Percentiles rank a stretch among this genome's conserved stretches.
phyloP scores from a whole-genome alignment of 2,797 vertebrate genomes.

The Scomberomorus guttatus region DNA sequence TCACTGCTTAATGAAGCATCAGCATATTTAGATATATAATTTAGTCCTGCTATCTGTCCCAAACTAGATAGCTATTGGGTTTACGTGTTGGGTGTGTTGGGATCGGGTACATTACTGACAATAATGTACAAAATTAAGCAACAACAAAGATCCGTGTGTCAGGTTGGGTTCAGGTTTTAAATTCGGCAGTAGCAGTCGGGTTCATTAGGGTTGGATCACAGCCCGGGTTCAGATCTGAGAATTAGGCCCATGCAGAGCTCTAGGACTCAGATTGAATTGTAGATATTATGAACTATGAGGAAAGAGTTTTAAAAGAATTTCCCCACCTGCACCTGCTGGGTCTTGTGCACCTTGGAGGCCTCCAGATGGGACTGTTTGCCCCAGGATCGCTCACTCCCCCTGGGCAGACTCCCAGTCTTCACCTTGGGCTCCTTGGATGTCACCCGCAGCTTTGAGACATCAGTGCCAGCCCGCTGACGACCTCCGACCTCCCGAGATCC shows the following conservation, averaged over 20 bases:
- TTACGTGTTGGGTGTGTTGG: no score
- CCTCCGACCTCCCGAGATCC: constrained; percentile 57
- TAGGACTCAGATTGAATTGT: no score
- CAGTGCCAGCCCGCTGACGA: constrained; percentile 88
- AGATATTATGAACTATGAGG: not conserved
- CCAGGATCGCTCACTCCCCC: constrained; percentile 82
- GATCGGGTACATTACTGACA: no score
- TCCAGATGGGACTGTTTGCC: constrained; percentile 74
- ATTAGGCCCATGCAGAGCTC: no score
- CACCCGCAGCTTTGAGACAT: constrained; percentile 76
- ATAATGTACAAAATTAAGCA: not conserved
- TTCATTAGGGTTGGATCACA: no score
- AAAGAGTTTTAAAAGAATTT: not conserved
- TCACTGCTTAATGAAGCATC: no score
- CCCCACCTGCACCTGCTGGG: constrained; percentile 76
- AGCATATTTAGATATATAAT: no score
- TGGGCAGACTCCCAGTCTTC: constrained; percentile 85
- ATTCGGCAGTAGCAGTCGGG: no score
- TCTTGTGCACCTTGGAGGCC: constrained; percentile 63
- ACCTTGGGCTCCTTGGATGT: constrained; percentile 73
- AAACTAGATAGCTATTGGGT: no score
- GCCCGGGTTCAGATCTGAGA: no score
- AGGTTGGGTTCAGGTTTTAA: no score
- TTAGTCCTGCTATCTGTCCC: no score
- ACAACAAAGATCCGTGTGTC: not conserved